phyloP scores from a whole-genome alignment of 2,797 vertebrate genomes.

The Natrix natrix region DNA sequence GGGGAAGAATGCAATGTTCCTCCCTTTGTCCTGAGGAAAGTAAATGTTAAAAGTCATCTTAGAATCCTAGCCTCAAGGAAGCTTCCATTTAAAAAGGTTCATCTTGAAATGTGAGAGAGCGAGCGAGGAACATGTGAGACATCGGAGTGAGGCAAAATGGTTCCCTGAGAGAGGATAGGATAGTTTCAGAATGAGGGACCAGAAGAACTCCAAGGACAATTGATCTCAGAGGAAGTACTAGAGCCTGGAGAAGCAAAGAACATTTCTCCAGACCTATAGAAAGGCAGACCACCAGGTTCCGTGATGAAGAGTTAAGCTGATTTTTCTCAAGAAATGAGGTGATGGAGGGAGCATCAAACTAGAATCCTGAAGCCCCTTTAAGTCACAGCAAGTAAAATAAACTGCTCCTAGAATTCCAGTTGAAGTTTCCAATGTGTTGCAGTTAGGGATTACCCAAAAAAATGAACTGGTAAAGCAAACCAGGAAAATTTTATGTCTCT shows the following conservation, averaged over 20 bases:
- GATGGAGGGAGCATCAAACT: not conserved
- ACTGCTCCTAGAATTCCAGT: not conserved
- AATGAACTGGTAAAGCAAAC: not conserved
- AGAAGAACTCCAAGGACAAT: not conserved
- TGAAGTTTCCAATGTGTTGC: not conserved
- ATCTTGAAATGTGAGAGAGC: not conserved
- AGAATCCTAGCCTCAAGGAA: not conserved
- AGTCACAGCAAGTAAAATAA: not conserved
- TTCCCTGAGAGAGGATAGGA: not conserved
- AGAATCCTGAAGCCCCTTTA: not conserved
- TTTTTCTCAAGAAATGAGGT: not conserved
- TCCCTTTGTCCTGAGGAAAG: not conserved
- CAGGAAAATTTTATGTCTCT: not conserved
- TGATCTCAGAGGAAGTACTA: not conserved
- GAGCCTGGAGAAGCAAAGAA: not conserved
- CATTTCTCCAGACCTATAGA: not conserved
- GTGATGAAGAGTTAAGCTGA: not conserved
- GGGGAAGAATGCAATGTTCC: not conserved
- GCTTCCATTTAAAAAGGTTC: not conserved
- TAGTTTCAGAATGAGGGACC: not conserved
- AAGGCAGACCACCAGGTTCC: not conserved
- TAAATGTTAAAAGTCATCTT: not conserved
- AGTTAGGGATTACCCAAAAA: not conserved
- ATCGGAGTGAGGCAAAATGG: not conserved
- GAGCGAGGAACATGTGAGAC: not conserved